Conservation (phyloP, 2,888 invertebrate genomes). For the Homarus gammarus region DNA sequence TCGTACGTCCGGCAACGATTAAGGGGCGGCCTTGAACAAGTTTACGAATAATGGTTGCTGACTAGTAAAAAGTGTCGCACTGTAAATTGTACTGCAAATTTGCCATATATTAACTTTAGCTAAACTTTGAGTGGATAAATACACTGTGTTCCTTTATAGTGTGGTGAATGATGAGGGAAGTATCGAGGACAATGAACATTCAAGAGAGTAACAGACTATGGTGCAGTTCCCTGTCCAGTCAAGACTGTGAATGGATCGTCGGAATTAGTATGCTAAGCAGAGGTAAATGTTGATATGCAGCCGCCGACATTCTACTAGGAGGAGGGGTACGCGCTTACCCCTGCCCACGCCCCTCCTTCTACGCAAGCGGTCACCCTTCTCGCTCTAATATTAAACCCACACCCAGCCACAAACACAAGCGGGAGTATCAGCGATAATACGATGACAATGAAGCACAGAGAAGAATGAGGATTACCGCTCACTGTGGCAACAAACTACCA, state of each 20-base stretch:
- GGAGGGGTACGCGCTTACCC: constrained; percentile 6
- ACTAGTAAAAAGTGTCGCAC: neutral
- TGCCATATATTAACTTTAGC: neutral
- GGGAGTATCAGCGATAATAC: too few species aligned
- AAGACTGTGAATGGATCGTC: constrained; percentile 20
- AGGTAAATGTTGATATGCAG: constrained; percentile 30
- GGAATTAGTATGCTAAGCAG: constrained; percentile 21
- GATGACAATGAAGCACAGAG: too few species aligned
- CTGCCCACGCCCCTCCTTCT: constrained; percentile 3
- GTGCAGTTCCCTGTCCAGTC: neutral
- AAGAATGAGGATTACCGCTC: too few species aligned
- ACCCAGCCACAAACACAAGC: too few species aligned
- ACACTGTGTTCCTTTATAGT: neutral
- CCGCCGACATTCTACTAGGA: constrained; percentile 21
- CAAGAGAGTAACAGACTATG: too few species aligned
- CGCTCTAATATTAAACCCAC: neutral
- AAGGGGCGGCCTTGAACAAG: constrained; percentile 34
- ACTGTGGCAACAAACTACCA: too few species aligned
- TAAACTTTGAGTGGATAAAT: too few species aligned
- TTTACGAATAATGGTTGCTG: constrained; percentile 12
- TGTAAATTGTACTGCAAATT: neutral
- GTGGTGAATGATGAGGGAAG: neutral
- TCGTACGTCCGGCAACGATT: constrained; percentile 26
- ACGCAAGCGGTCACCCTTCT: neutral
- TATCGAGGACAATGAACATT: too few species aligned